Evolutionary conservation across 2,888 invertebrate genomes (phyloP), one percentile per base, ranked within the genome.

Genomic region (Tipula unca): DNA sequence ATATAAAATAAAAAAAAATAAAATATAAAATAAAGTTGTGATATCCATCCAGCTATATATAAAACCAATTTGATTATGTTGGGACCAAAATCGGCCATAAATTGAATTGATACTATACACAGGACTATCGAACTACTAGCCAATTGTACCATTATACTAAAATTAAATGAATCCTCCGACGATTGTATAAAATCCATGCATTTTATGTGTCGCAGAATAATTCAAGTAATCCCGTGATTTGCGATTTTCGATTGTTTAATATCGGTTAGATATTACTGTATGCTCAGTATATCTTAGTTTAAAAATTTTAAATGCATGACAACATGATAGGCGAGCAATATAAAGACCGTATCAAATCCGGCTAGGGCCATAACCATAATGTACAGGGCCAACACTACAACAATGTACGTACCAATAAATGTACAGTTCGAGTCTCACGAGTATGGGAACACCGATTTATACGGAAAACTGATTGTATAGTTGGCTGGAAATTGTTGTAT

Each of bases 301-400:
- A 85, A 85, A 17, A 85, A 48, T 54, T 85, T 85, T 54, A 85
- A 85, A 17, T 48, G 32, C 13, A 54, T 29, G 1, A 32, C n/a
- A 13, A 85, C 29, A 17, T 85, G 85, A 6, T 29, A 85, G 3
- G 29, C 32, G 0, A 85, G 10, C 29, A 54, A n/a, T 29, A 85
- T 29, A 32, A 85, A 85, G n/a, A 85, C 4, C 17, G 48, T 85
- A 85, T 85, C 85, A 14, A 48, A 85, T 13, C 85, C 85, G 29
- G 25, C n/a, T 54, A 85, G 13, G 29, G 54, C 29, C n/a, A 48
- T 29, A 29, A 17, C 85, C 29, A 85, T 1, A 0, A 85, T 6
- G n/a, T 48, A 85, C 5, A 85, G 14, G 6, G 13, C 48, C 5
- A 29, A 4, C 32, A 85, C 0, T n/a, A 54, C 29, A n/a, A 48